A percentile compares a stretch with the other conserved stretches of the same genome.
Conservation (phyloP, 1,140 invertebrate genomes). For the Drosophila leontia region DNA sequence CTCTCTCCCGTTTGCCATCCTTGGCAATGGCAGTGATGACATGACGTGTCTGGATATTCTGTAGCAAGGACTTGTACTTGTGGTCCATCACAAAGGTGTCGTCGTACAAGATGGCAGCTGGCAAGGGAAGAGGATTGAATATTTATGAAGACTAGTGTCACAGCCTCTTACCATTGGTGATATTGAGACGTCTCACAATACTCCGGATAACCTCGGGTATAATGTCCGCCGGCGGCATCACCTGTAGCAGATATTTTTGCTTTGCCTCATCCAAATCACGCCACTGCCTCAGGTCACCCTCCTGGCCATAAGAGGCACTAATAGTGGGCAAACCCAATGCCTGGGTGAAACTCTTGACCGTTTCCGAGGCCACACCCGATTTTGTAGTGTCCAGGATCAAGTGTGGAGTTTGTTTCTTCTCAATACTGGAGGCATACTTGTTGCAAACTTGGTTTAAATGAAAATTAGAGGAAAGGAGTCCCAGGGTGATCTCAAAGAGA, state of each 20-base stretch:
- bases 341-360: constrained; percentile 92
- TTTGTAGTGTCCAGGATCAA: constrained; percentile 92
- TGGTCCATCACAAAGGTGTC: constrained; percentile 95
- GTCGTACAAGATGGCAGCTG: constrained; percentile 94
- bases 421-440: constrained; percentile 88
- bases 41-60: constrained; percentile 94
- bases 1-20: constrained; percentile 86
- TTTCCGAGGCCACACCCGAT: constrained; percentile 91
- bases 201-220: constrained; percentile 92
- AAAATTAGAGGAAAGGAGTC: not conserved
- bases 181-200: constrained; percentile 92
- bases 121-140: not conserved
- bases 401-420: constrained; percentile 89
- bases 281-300: constrained; percentile 93
- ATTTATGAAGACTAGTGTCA: rapidly evolving
- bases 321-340: constrained; percentile 93
- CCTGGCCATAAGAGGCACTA: constrained; percentile 92
- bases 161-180: constrained; percentile 89
- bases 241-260: constrained; percentile 89
- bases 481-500: too few relatives aligned
- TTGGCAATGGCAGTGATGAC: constrained; percentile 90
- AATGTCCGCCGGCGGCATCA: constrained; percentile 93
- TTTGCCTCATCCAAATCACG: constrained; percentile 89
- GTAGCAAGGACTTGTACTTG: constrained; percentile 94
- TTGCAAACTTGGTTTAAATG: constrained; percentile 87